Conservation (phyloP, 2,888 invertebrate species). For the Synergus laeviventris region DNA sequence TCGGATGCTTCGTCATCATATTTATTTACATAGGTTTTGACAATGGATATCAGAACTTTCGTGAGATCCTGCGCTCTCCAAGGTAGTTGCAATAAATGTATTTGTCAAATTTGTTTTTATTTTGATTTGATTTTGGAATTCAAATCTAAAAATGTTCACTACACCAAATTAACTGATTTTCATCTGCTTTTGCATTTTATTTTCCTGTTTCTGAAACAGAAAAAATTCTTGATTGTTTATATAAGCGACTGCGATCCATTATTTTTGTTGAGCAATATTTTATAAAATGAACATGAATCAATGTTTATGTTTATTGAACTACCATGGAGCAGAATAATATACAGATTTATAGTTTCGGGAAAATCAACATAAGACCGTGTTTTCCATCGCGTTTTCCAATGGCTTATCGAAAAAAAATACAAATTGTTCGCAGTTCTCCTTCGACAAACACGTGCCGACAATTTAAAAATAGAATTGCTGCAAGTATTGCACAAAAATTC, state of each 20-base stretch:
- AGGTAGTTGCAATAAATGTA: slow-evolving; percentile 11
- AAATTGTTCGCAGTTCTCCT: neutral
- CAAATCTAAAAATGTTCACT: too few relatives aligned
- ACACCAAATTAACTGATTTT: too few relatives aligned
- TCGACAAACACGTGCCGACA: too few relatives aligned
- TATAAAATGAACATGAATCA: neutral
- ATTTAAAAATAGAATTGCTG: too few relatives aligned
- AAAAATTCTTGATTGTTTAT: too few relatives aligned
- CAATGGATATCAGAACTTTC: slow-evolving; percentile 28
- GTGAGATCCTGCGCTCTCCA: neutral
- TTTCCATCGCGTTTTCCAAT: slow-evolving; percentile 11
- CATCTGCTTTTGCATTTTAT: too few relatives aligned
- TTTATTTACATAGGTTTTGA: neutral
- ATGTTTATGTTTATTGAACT: neutral
- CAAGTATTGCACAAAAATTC: too few relatives aligned
- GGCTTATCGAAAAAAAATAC: slow-evolving; percentile 5
- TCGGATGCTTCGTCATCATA: neutral
- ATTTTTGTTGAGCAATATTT: neutral
- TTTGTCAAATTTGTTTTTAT: neutral
- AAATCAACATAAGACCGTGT: slow-evolving; percentile 15
- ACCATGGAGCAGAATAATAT: neutral
- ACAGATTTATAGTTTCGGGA: neutral
- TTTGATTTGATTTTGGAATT: neutral
- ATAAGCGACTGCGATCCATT: too few relatives aligned
- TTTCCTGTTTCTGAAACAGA: too few relatives aligned